Percentiles rank a stretch among this genome's conserved stretches.
These are phyloP conservation scores for Noctua janthina DNA, from an alignment of 2,888 invertebrate genomes.

Conservation along the genomic window DNA sequence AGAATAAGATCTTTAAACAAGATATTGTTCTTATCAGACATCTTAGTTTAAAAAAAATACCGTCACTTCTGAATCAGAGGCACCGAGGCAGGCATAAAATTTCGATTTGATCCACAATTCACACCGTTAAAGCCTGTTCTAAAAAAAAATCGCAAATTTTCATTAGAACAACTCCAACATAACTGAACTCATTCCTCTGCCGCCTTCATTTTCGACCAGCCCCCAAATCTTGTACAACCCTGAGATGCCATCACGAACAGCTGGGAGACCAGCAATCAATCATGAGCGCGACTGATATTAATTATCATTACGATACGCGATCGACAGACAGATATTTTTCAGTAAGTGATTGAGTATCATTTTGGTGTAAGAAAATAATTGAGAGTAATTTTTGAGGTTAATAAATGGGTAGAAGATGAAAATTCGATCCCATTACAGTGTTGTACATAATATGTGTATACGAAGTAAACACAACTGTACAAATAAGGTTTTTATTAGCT, in stretches of 20 bases:
- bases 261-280: constrained; percentile 78
- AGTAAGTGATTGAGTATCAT: constrained; percentile 51
- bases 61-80: background rate
- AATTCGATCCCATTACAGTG: background rate
- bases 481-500: too few relatives aligned
- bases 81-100: background rate
- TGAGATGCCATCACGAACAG: constrained; percentile 75
- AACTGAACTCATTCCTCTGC: constrained; percentile 7
- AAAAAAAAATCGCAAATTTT: background rate
- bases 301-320: constrained; percentile 75
- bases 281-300: constrained; percentile 78
- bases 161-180: background rate
- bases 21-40: background rate
- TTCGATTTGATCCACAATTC: background rate
- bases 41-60: too few relatives aligned
- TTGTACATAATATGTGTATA: too few relatives aligned
- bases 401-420: constrained; percentile 15
- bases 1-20: background rate
- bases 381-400: constrained; percentile 38
- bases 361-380: constrained; percentile 32
- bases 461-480: too few relatives aligned
- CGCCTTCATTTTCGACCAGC: constrained; percentile 37
- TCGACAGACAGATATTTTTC: constrained; percentile 64
- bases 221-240: constrained; percentile 59
- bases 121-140: background rate